Conservation (phyloP, 2,113 vertebrate species). For the Neolamprologus ventralis region DNA sequence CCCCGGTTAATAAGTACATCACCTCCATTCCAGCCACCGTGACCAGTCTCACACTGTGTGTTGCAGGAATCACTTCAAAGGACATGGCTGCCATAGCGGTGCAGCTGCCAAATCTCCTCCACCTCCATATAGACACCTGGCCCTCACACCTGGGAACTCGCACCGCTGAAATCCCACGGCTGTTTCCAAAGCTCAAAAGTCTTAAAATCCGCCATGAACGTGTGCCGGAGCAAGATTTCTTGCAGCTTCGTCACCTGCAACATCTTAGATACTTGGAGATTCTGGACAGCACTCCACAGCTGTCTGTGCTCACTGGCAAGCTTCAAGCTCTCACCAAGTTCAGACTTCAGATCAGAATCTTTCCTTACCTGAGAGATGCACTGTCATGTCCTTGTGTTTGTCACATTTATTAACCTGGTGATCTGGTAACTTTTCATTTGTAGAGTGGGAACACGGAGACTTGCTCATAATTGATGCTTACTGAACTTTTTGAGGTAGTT, state of each 20-base stretch:
- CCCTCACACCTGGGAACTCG: slow-evolving; percentile 5
- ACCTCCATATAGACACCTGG: slow-evolving; percentile 46
- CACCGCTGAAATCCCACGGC: slow-evolving; percentile 11
- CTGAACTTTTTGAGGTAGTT: not conserved
- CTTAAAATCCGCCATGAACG: slow-evolving; percentile 20
- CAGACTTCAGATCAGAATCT: not conserved
- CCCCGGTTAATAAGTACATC: not conserved
- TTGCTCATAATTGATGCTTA: not conserved
- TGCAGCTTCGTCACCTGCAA: slow-evolving; percentile 17
- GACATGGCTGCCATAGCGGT: slow-evolving; percentile 9
- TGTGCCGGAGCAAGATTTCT: slow-evolving; percentile 12
- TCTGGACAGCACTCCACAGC: not conserved
- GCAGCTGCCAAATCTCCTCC: slow-evolving; percentile 36
- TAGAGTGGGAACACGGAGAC: not conserved
- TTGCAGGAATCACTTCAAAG: not conserved
- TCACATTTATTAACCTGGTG: not conserved
- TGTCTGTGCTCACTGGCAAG: not conserved
- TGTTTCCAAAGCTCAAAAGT: slow-evolving; percentile 45
- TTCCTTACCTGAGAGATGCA: not conserved
- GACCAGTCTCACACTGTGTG: slow-evolving; percentile 35
- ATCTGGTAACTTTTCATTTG: not conserved
- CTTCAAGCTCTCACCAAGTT: slow-evolving; percentile 3
- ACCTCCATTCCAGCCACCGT: slow-evolving; percentile 29
- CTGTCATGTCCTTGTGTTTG: slow-evolving; percentile 24
- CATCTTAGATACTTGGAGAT: slow-evolving; percentile 38